phyloP scores from a whole-genome alignment of 1,140 invertebrate genomes.

The Papilio machaon region DNA sequence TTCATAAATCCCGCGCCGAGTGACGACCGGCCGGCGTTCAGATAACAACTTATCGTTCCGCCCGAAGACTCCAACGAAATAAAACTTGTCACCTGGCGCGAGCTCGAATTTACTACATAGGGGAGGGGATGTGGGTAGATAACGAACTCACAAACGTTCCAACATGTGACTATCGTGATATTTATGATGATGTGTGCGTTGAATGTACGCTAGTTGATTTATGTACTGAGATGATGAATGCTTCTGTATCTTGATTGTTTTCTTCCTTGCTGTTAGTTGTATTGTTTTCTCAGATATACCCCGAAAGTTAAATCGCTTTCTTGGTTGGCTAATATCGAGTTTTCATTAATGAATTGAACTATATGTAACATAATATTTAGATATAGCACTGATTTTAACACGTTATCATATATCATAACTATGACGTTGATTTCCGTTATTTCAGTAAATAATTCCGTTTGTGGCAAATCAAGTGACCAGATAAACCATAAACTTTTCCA shows the following conservation, averaged over 20 bases:
- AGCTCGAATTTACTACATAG: conserved; percentile 32
- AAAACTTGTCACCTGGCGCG: conserved; percentile 38
- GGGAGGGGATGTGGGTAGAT: conserved; percentile 22
- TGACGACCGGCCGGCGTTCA: neutral
- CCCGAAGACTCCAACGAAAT: conserved; percentile 32
- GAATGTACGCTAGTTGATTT: conserved; percentile 4
- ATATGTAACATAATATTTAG: no score
- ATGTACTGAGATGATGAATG: conserved; percentile 15
- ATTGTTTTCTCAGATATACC: neutral
- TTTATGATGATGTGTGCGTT: conserved; percentile 11
- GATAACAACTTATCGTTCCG: conserved; percentile 36
- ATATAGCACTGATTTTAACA: no score
- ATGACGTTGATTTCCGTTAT: neutral
- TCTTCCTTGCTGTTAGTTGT: neutral
- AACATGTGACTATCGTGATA: neutral
- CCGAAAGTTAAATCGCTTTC: neutral
- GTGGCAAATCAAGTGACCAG: conserved; percentile 17
- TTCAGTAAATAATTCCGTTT: neutral
- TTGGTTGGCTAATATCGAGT: neutral
- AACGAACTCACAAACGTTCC: conserved; percentile 19
- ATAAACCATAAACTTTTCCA: conserved; percentile 26
- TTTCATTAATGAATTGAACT: no score
- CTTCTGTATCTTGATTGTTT: conserved; percentile 9
- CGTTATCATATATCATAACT: neutral
- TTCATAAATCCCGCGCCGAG: conserved; percentile 28